Conservation (phyloP, 2,797 vertebrate species). For the Danio aesculapii region DNA sequence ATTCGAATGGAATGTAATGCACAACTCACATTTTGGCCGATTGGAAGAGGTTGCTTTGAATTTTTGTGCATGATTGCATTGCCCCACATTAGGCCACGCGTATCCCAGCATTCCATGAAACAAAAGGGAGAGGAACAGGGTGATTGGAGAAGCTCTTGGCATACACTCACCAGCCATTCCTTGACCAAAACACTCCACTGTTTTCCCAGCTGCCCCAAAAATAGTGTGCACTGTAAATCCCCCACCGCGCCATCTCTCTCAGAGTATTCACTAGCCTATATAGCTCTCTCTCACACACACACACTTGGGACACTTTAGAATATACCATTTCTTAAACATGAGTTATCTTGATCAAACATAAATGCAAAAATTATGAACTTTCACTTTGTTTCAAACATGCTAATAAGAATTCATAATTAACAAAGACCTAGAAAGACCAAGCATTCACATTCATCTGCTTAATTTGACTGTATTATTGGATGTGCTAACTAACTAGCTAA, state of each 20-base stretch:
- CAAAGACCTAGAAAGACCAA: no score
- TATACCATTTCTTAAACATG: neutral
- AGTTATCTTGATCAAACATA: neutral
- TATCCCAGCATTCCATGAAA: constrained; percentile 42
- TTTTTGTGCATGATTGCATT: constrained; percentile 27
- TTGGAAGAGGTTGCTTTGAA: neutral
- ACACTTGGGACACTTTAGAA: neutral
- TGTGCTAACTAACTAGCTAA: no score
- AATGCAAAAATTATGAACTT: neutral
- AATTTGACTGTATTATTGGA: no score
- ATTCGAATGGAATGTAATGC: constrained; percentile 17
- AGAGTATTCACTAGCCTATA: neutral
- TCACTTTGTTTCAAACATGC: no score
- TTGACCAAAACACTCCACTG: constrained; percentile 44
- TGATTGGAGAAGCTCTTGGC: constrained; percentile 37
- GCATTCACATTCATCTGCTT: no score
- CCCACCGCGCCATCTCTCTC: neutral
- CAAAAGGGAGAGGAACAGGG: constrained; percentile 33
- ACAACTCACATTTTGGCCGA: constrained; percentile 11
- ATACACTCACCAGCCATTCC: constrained; percentile 29
- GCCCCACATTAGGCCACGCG: constrained; percentile 23
- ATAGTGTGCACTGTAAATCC: constrained; percentile 30
- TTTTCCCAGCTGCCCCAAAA: constrained; percentile 45
- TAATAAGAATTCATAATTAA: no score
- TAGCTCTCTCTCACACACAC: neutral